Conservation (phyloP, 2,797 vertebrate genomes). For the Podargus strigoides region DNA sequence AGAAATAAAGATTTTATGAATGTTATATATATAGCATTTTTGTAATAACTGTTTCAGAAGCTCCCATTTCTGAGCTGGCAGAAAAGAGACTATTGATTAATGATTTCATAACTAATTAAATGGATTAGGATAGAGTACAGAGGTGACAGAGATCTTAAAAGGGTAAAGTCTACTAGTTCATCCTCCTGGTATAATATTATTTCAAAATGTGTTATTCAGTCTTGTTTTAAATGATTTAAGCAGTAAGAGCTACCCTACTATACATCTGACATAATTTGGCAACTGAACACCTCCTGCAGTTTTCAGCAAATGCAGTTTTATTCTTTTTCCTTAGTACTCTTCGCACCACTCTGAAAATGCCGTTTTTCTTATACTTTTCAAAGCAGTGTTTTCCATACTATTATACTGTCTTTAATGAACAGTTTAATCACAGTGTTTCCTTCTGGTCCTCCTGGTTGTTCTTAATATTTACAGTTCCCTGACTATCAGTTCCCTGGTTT, state of each 20-base stretch:
- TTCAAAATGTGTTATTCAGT: background rate
- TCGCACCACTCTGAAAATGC: background rate
- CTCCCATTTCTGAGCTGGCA: background rate
- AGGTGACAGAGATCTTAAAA: background rate
- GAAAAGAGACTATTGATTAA: background rate
- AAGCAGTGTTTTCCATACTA: background rate
- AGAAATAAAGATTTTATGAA: background rate
- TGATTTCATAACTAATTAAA: constrained; percentile 22
- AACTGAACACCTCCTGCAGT: background rate
- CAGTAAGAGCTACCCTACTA: background rate
- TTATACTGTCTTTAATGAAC: background rate
- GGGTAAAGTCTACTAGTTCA: background rate
- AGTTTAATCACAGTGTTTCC: background rate
- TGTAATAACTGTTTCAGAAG: background rate
- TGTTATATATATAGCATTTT: background rate
- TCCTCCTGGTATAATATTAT: background rate
- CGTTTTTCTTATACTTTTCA: background rate
- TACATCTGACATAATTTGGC: background rate
- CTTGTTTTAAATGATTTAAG: background rate
- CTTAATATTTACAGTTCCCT: background rate
- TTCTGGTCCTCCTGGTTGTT: background rate
- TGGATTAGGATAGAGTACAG: background rate
- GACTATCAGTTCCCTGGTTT: background rate
- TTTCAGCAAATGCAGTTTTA: background rate
- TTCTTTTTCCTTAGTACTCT: background rate